Conservation (phyloP, 2,113 vertebrate genomes). For the Dicaeum eximium region DNA sequence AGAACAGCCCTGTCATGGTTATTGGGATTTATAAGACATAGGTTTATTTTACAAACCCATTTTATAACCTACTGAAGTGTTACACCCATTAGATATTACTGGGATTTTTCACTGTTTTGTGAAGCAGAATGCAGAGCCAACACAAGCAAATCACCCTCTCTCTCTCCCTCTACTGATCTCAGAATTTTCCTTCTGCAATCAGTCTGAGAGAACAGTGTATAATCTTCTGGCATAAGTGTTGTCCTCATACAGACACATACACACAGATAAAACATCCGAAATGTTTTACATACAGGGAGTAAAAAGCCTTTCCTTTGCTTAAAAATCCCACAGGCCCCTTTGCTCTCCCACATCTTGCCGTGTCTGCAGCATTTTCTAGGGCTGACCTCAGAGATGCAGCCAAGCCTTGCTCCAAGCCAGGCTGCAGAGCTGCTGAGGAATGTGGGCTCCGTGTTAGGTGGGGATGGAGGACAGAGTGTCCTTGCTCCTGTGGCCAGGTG, state of each 20-base stretch:
- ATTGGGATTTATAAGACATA: not conserved
- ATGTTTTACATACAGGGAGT: not conserved
- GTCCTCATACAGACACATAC: not conserved
- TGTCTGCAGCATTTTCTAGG: not conserved
- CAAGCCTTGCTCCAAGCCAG: fast-evolving
- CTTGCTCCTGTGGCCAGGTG: not conserved
- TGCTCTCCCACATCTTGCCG: fast-evolving
- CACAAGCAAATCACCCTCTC: not conserved
- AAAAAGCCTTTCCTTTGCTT: not conserved
- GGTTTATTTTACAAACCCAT: not conserved
- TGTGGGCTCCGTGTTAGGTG: fast-evolving
- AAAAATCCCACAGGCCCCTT: not conserved
- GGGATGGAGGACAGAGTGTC: not conserved
- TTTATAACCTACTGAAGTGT: not conserved
- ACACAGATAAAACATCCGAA: not conserved
- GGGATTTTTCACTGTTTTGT: not conserved
- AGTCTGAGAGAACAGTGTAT: not conserved
- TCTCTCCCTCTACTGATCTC: not conserved
- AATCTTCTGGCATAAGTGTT: fast-evolving
- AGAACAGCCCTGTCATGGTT: not conserved
- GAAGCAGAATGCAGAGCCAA: not conserved
- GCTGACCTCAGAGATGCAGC: not conserved
- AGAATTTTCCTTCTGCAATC: not conserved
- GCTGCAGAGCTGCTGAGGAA: not conserved
- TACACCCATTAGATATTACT: not conserved